These are phyloP conservation scores for Micropterix aruncella DNA, from an alignment of 2,888 invertebrate genomes.

Conservation along the genomic window DNA sequence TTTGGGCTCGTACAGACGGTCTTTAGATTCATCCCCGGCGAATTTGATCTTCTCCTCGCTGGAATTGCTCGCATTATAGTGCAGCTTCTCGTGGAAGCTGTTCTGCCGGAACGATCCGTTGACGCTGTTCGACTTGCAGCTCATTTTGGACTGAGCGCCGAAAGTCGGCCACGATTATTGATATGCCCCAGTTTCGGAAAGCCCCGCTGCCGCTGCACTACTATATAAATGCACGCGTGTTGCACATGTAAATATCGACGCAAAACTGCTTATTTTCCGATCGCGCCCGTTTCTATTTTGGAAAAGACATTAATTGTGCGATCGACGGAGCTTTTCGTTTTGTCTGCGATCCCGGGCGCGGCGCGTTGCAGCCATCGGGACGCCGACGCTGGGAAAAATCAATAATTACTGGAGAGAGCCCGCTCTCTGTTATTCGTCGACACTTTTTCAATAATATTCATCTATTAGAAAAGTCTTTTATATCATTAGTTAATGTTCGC, in stretches of 20 bases:
- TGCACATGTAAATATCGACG: background rate
- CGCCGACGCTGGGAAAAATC: background rate
- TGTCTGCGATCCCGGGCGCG: background rate
- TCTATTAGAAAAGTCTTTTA: no score
- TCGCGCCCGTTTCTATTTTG: background rate
- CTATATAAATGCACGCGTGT: no score
- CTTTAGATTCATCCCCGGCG: conserved; percentile 48
- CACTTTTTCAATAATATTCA: background rate
- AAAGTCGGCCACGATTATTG: conserved; percentile 24
- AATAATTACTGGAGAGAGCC: background rate
- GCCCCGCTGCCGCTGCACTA: conserved; percentile 24
- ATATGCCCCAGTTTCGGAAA: conserved; percentile 31
- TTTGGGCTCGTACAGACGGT: conserved; percentile 67
- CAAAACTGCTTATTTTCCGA: background rate
- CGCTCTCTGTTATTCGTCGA: background rate
- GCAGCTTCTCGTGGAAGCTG: conserved; percentile 13
- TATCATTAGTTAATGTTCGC: no score
- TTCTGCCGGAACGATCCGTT: conserved; percentile 26
- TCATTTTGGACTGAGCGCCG: conserved; percentile 25
- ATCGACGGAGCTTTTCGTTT: no score
- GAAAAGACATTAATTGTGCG: background rate
- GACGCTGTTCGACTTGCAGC: conserved; percentile 37
- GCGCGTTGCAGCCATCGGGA: background rate
- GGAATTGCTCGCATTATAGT: conserved; percentile 15
- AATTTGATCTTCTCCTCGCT: conserved; percentile 48